phyloP scores from a whole-genome alignment of 2,888 invertebrate species.

The Elegia similella region DNA sequence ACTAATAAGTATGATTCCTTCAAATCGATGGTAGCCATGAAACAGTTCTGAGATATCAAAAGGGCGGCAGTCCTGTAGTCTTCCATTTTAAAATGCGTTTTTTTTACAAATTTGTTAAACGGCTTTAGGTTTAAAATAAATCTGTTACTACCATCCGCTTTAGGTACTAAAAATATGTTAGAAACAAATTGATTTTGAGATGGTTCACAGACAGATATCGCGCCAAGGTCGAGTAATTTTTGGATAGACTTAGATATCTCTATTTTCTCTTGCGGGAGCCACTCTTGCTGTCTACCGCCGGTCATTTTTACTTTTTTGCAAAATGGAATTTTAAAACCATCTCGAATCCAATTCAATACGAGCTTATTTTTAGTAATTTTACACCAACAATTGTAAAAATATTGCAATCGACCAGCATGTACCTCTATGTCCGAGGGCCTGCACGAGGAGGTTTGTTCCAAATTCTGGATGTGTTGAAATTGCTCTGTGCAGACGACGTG shows the following conservation, averaged over 20 bases:
- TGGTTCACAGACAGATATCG: conserved; percentile 21
- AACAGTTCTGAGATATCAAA: conserved; percentile 16
- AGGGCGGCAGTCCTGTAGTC: conserved; percentile 21
- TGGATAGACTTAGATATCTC: conserved; percentile 23
- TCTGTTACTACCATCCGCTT: conserved; percentile 24
- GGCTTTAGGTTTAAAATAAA: conserved; percentile 21
- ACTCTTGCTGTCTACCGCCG: too few species aligned
- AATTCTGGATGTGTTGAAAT: too few species aligned
- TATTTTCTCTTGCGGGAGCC: conserved; percentile 13
- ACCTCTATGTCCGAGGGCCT: conserved; percentile 17
- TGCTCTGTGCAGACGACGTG: too few species aligned
- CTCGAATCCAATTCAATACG: conserved; percentile 23
- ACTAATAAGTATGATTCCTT: conserved; percentile 22
- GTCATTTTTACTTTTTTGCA: too few species aligned
- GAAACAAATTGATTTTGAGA: conserved; percentile 25
- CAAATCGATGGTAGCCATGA: conserved; percentile 21
- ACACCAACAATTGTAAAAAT: conserved; percentile 27
- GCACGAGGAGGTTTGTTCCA: too few species aligned
- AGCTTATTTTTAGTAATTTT: conserved; percentile 22
- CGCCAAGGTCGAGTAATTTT: conserved; percentile 26
- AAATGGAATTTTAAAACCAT: conserved; percentile 20
- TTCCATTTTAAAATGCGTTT: conserved; percentile 24
- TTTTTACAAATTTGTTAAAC: not conserved
- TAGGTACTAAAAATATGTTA: conserved; percentile 26
- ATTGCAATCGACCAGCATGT: conserved; percentile 25